Conservation (phyloP, 2,113 vertebrate species). For the Stegastes partitus region DNA sequence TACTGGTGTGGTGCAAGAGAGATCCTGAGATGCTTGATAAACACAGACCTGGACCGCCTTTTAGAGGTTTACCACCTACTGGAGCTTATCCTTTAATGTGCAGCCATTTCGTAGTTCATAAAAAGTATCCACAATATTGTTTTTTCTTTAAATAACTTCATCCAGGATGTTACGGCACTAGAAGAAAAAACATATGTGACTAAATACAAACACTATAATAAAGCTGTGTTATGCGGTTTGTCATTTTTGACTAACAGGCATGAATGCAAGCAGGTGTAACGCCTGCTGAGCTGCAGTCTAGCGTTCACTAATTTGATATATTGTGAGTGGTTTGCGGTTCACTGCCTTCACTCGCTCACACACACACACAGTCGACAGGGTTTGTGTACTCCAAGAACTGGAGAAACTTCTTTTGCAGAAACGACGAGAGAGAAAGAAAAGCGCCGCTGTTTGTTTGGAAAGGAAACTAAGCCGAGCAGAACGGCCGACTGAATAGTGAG, state of each 20-base stretch:
- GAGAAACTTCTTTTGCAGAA: conserved; percentile 54
- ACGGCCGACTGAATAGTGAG: conserved; percentile 52
- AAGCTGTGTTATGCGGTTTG: not conserved
- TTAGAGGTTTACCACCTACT: too few species aligned
- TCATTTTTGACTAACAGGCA: conserved; percentile 2
- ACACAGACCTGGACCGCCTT: too few species aligned
- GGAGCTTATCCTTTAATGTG: too few species aligned
- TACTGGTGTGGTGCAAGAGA: too few species aligned
- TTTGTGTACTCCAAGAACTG: not conserved
- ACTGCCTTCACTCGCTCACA: conserved; percentile 29
- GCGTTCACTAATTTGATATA: conserved; percentile 60
- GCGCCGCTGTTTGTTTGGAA: conserved; percentile 63
- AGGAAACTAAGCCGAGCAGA: conserved; percentile 65
- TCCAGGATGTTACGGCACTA: too few species aligned
- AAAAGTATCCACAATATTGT: too few species aligned
- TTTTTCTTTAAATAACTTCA: too few species aligned
- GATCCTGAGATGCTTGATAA: too few species aligned
- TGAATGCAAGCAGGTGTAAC: conserved; percentile 60
- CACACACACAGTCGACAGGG: conserved; percentile 6
- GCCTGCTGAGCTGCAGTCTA: not conserved
- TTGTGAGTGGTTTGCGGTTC: conserved; percentile 68
- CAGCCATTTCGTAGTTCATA: too few species aligned
- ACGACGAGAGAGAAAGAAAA: conserved; percentile 29
- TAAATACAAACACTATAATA: not conserved
- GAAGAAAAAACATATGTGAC: not conserved